phyloP scores from a whole-genome alignment of 2,888 invertebrate species.

The Chymomyza amoena region DNA sequence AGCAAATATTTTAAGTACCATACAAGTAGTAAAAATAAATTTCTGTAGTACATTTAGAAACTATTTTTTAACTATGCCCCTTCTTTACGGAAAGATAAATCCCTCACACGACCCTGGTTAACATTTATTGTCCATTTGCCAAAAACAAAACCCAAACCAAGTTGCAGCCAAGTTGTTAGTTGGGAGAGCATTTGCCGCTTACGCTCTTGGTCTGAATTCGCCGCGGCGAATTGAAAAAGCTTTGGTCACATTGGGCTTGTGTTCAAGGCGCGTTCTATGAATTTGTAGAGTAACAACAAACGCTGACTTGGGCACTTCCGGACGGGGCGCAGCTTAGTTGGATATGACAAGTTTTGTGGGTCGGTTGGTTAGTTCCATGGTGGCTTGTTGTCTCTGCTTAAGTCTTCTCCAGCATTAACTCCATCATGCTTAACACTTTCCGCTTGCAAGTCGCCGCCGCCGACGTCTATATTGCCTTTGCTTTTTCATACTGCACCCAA shows the following conservation, averaged over 20 bases:
- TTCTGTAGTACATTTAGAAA: no score
- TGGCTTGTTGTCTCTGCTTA: constrained; percentile 31
- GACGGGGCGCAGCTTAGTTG: background rate
- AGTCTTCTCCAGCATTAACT: constrained; percentile 61
- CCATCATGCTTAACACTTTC: constrained; percentile 67
- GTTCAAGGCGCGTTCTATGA: background rate
- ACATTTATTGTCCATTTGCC: constrained; percentile 12
- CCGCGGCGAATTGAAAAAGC: background rate
- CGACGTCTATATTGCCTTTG: background rate
- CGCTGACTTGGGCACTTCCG: background rate
- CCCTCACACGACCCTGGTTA: background rate
- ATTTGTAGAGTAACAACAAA: background rate
- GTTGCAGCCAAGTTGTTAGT: background rate
- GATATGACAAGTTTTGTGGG: background rate
- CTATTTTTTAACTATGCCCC: background rate
- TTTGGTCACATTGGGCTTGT: background rate
- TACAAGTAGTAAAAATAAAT: no score
- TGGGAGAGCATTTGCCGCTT: background rate
- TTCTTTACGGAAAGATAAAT: background rate
- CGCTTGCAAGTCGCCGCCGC: constrained; percentile 46
- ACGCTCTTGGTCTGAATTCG: background rate
- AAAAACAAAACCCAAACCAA: constrained; percentile 5
- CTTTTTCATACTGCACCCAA: constrained; percentile 4
- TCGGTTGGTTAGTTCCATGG: background rate
- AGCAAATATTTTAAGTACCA: no score